Percentiles rank a stretch among this genome's conserved stretches.
phyloP scores from a whole-genome alignment of 2,113 vertebrate species.

The Chiloscyllium plagiosum region DNA sequence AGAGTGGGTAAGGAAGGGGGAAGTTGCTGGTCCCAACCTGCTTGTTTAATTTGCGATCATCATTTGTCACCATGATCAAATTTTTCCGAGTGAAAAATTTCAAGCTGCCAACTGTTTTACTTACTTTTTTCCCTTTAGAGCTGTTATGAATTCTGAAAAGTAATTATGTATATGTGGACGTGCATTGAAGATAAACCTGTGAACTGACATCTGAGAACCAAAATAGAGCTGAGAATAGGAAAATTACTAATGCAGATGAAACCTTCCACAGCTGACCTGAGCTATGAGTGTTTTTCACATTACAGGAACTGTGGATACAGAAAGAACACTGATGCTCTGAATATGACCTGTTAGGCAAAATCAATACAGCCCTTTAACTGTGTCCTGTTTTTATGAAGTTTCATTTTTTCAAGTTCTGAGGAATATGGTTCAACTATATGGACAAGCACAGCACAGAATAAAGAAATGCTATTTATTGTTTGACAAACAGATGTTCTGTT shows the following conservation, averaged over 20 bases:
- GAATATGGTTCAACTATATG: conserved; percentile 10
- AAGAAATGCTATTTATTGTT: conserved; percentile 35
- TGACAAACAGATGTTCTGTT: background rate
- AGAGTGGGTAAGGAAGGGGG: background rate
- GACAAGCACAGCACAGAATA: conserved; percentile 3
- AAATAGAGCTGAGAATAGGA: background rate
- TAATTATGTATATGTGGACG: background rate
- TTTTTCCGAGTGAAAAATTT: background rate
- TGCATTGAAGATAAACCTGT: background rate
- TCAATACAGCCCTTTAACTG: background rate
- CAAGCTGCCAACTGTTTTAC: background rate
- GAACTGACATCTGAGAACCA: background rate
- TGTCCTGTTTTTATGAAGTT: background rate
- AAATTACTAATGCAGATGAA: background rate
- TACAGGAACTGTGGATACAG: background rate
- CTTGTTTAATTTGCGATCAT: background rate
- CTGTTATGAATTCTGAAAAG: background rate
- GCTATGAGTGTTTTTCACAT: background rate
- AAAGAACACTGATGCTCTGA: background rate
- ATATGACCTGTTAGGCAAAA: background rate
- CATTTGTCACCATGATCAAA: background rate
- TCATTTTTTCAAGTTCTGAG: conserved; percentile 7
- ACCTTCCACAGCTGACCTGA: background rate
- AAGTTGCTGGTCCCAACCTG: background rate
- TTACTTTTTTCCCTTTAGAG: background rate